Evolutionary conservation across 2,797 vertebrate genomes (phyloP).

Genomic region (Orientallactaga sibirica): DNA sequence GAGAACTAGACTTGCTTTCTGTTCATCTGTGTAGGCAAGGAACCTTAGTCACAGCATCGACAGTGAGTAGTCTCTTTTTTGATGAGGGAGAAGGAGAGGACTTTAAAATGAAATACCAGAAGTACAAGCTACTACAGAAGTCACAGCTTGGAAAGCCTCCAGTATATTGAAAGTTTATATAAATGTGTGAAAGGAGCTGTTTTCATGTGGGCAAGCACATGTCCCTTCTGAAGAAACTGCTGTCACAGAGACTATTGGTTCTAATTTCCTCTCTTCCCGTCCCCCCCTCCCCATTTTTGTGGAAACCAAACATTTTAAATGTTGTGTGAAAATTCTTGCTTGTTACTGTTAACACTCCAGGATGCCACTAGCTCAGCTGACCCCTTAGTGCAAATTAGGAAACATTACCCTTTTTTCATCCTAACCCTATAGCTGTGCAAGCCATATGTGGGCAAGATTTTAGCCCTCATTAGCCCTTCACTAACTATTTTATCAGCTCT

Average conservation of each 20-base stretch:
- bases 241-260: not conserved
- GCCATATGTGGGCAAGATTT: not conserved
- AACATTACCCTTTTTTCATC: not conserved
- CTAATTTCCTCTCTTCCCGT: too few relatives aligned
- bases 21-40: not conserved
- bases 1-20: not conserved
- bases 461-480: not conserved
- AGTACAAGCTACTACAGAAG: not conserved
- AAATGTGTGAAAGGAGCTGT: not conserved
- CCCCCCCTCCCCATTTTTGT: not conserved
- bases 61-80: not conserved
- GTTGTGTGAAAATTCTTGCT: not conserved
- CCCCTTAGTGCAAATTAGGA: not conserved
- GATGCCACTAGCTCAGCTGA: not conserved
- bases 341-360: not conserved
- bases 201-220: not conserved
- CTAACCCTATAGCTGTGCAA: not conserved
- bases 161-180: not conserved
- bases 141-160: not conserved
- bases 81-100: not conserved
- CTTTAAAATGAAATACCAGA: conserved; percentile 33
- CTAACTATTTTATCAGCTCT: not conserved
- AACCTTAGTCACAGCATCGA: not conserved
- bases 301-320: not conserved
- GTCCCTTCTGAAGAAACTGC: not conserved